Evolutionary conservation across 2,888 invertebrate genomes (phyloP).

Genomic region (Conistra vaccinii): DNA sequence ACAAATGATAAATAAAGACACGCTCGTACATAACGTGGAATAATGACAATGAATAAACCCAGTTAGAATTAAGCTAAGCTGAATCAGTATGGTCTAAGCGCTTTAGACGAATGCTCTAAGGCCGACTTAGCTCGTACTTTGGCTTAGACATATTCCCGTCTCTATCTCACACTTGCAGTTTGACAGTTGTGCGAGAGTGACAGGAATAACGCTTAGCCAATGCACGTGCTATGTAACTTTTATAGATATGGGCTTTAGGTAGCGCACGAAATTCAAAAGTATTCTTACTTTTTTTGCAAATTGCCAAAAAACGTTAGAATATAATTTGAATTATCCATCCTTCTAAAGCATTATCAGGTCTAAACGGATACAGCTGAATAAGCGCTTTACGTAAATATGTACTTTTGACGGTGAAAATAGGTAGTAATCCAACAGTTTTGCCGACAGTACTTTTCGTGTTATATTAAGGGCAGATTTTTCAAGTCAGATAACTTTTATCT

Average conservation of each 20-base stretch:
- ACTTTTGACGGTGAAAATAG: not conserved
- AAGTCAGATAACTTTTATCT: too few species aligned
- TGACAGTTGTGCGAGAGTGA: not conserved
- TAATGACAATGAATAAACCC: slow-evolving; percentile 59
- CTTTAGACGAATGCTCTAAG: slow-evolving; percentile 21
- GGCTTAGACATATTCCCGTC: not conserved
- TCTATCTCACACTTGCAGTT: not conserved
- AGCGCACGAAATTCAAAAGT: not conserved
- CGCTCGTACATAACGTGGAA: slow-evolving; percentile 38
- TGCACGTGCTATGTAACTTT: not conserved
- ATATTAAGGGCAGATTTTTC: not conserved
- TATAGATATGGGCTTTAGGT: not conserved
- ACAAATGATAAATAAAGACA: slow-evolving; percentile 58
- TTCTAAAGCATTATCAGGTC: slow-evolving; percentile 22
- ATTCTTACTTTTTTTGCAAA: not conserved
- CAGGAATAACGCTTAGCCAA: not conserved
- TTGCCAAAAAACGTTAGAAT: not conserved
- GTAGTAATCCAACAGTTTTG: slow-evolving; percentile 1
- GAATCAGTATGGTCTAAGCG: slow-evolving; percentile 54
- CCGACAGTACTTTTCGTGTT: slow-evolving; percentile 19
- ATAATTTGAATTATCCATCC: not conserved
- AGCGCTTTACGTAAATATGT: slow-evolving; percentile 24
- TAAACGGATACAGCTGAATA: slow-evolving; percentile 21
- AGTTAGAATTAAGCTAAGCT: slow-evolving; percentile 67
- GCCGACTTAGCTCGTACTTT: too few species aligned